phyloP scores from a whole-genome alignment of 2,888 invertebrate genomes.

The Piscicola geometra region DNA sequence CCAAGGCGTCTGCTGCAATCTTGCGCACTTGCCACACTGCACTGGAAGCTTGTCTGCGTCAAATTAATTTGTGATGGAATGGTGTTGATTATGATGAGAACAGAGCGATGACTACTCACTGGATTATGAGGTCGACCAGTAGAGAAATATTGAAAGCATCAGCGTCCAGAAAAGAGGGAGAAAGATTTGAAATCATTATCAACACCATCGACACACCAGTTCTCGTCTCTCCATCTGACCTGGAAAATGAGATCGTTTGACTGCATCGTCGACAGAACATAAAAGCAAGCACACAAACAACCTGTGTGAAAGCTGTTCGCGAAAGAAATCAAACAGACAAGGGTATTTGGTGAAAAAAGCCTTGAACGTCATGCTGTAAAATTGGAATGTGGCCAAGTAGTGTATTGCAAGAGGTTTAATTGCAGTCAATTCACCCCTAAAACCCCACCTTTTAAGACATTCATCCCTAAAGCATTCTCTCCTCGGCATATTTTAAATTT shows the following conservation, averaged over 20 bases:
- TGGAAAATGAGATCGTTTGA: too few species aligned
- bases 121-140: conserved; percentile 65
- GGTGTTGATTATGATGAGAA: background rate
- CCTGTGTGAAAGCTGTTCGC: background rate
- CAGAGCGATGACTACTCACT: conserved; percentile 42
- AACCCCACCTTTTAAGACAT: background rate
- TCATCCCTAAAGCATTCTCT: background rate
- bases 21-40: conserved; percentile 67
- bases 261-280: too few species aligned
- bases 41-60: conserved; percentile 55
- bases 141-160: conserved; percentile 66
- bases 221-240: too few species aligned
- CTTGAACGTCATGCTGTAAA: conserved; percentile 11
- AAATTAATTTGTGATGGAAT: background rate
- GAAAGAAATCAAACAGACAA: conserved; percentile 18
- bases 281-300: background rate
- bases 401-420: too few species aligned
- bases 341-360: conserved; percentile 29
- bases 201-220: conserved; percentile 72
- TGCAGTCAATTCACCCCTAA: too few species aligned
- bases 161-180: conserved; percentile 70
- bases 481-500: background rate
- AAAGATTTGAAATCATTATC: conserved; percentile 71
- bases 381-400: background rate
- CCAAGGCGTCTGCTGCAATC: conserved; percentile 69